Evolutionary conservation across 2,797 vertebrate species (phyloP).

Genomic region (Aphelocoma californica): DNA sequence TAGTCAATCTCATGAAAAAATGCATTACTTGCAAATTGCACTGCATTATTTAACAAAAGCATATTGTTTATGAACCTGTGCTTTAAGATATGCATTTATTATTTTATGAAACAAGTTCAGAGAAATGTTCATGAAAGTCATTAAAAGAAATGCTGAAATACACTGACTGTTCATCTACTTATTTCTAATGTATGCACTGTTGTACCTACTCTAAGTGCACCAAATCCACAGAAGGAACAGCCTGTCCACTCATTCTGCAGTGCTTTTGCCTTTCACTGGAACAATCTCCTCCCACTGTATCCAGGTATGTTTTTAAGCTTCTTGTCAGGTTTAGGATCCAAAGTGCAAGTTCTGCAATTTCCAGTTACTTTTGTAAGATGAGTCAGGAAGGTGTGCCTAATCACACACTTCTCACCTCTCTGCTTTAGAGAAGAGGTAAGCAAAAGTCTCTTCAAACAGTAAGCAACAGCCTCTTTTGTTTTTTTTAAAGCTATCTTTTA

Average conservation of each 20-base stretch:
- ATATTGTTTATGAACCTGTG: not conserved
- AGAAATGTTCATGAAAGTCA: not conserved
- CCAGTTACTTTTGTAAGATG: not conserved
- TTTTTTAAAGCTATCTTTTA: not conserved
- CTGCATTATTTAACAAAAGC: not conserved
- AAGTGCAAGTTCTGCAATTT: not conserved
- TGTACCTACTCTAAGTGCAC: not conserved
- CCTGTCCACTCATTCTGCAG: not conserved
- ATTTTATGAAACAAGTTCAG: not conserved
- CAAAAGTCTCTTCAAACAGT: not conserved
- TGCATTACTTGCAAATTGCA: not conserved
- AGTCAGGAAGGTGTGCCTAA: not conserved
- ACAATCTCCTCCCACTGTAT: not conserved
- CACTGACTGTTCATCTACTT: not conserved
- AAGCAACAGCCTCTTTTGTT: not conserved
- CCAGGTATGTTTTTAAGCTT: not conserved
- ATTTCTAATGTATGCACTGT: not conserved
- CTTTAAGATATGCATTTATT: not conserved
- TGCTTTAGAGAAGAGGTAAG: not conserved
- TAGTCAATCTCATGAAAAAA: not conserved
- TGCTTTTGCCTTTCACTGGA: not conserved
- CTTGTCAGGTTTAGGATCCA: not conserved
- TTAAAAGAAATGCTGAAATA: not conserved
- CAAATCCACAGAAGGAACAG: not conserved
- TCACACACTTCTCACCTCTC: not conserved